Evolutionary conservation across 2,113 vertebrate species (phyloP), one percentile per base, ranked within the genome.

Genomic region (Lampris incognitus): DNA sequence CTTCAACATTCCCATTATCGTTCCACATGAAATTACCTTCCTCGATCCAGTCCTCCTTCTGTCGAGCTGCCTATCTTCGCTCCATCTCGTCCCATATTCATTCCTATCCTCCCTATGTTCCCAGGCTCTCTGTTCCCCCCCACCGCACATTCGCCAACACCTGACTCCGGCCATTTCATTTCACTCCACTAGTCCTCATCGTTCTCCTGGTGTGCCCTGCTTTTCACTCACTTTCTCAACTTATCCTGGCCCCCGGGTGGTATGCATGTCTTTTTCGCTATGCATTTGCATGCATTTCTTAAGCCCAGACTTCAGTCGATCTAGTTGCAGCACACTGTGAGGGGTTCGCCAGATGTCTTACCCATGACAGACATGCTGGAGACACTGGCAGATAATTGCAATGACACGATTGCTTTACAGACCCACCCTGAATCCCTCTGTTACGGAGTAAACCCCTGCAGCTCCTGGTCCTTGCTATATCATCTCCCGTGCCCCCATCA

Each of bases 1-100:
- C 40, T 9, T 61, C 46, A 64, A 38, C 69, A 69, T 70, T 72
- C 55, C 69, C 38, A 68, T 87, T 76, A 85, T 74, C 61, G 59
- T 75, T 52, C 71, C 83, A 64, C 72, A 64, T 66, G 10, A 57
- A 91, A 88, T 88, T 50, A 82, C 85, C 71, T 82, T 73, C 61
- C 40, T 60, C 51, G 46, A 80, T 82, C 68, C 66, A 73, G 78
- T 77, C 44, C 66, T 58, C 37, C 64, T 60, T 72, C 61, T 71
- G 38, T 75, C 76, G 66, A 1, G n/a, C 74, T 74, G 48, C 58
- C 77, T 81, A 72, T 82, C 75, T 69, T 24, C 11, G 50, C 78
- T 65, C 24, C 56, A 80, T 84, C 78, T 72, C 63, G 41, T 67
- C 76, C 66, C 78, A 75, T 82, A 81, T 76, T 44, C 46, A 71